Evolutionary conservation across 2,113 vertebrate species (phyloP).

Genomic region (Campylomormyrus numenius): DNA sequence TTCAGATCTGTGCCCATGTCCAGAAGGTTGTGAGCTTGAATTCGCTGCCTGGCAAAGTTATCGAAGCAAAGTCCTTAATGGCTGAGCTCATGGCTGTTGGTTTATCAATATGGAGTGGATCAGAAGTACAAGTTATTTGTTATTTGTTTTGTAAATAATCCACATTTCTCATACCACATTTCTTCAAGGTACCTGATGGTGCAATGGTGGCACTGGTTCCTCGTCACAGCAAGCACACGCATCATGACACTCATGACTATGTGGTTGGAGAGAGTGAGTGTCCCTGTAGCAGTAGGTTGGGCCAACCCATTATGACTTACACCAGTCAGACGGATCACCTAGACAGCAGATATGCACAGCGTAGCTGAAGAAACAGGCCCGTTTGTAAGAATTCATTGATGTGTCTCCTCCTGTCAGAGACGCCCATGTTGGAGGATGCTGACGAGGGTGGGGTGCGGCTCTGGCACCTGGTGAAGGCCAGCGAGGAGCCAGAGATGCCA

Average conservation of each 20-base stretch:
- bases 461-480: slow-evolving; percentile 97
- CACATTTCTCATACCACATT: background rate
- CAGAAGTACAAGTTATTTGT: background rate
- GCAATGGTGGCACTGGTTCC: slow-evolving; percentile 87
- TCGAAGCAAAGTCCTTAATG: background rate
- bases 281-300: background rate
- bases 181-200: slow-evolving; percentile 81
- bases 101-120: background rate
- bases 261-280: slow-evolving; percentile 93
- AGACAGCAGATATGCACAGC: background rate
- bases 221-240: slow-evolving; percentile 80
- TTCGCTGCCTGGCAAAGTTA: background rate
- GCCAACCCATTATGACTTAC: background rate
- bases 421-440: slow-evolving; percentile 89
- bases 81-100: background rate
- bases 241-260: slow-evolving; percentile 90
- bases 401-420: slow-evolving; percentile 61
- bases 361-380: background rate
- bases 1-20: background rate
- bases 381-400: background rate
- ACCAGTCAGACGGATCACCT: background rate
- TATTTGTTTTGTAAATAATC: background rate
- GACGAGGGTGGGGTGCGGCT: slow-evolving; percentile 87
- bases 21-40: background rate
- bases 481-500: slow-evolving; percentile 83